phyloP scores from a whole-genome alignment of 2,797 vertebrate genomes.

The Pseudomugil tenellus region DNA sequence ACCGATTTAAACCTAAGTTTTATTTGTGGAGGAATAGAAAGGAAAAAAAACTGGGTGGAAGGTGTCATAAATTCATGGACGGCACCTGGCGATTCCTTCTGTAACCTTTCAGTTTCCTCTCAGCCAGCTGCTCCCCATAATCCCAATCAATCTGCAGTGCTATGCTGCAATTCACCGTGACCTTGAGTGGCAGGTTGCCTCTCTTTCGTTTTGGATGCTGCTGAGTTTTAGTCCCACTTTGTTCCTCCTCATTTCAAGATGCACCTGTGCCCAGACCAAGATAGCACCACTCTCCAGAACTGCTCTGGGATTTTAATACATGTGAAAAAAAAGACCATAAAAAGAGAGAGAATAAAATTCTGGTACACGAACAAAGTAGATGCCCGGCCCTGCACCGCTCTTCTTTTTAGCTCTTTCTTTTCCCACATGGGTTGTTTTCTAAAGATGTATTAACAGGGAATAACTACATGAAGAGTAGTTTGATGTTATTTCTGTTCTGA shows the following conservation, averaged over 20 bases:
- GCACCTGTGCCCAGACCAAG: slow-evolving; percentile 80
- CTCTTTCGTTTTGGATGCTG: slow-evolving; percentile 61
- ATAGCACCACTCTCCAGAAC: slow-evolving; percentile 52
- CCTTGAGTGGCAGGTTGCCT: slow-evolving; percentile 77
- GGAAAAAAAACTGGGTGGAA: slow-evolving; percentile 47
- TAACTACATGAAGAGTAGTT: background rate
- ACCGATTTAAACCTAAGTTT: slow-evolving; percentile 48
- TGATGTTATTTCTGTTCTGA: background rate
- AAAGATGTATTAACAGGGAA: background rate
- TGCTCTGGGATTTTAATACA: slow-evolving; percentile 53
- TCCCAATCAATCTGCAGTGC: slow-evolving; percentile 81
- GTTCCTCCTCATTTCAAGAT: slow-evolving; percentile 77
- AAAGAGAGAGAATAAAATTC: slow-evolving; percentile 39
- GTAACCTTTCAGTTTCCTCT: slow-evolving; percentile 82
- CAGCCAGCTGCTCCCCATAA: slow-evolving; percentile 82
- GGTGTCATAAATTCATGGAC: slow-evolving; percentile 76
- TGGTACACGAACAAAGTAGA: slow-evolving; percentile 16
- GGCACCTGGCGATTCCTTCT: slow-evolving; percentile 83
- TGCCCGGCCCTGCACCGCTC: background rate
- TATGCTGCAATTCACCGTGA: slow-evolving; percentile 69
- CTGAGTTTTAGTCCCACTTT: slow-evolving; percentile 50
- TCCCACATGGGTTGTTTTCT: slow-evolving; percentile 3
- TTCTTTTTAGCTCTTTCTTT: slow-evolving; percentile 4
- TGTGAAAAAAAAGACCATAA: slow-evolving; percentile 17
- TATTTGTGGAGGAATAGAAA: slow-evolving; percentile 43